A percentile compares a stretch with the other conserved stretches of the same genome.
Conservation (phyloP, 1,140 invertebrate genomes). For the Cardiocondyla obscurior region DNA sequence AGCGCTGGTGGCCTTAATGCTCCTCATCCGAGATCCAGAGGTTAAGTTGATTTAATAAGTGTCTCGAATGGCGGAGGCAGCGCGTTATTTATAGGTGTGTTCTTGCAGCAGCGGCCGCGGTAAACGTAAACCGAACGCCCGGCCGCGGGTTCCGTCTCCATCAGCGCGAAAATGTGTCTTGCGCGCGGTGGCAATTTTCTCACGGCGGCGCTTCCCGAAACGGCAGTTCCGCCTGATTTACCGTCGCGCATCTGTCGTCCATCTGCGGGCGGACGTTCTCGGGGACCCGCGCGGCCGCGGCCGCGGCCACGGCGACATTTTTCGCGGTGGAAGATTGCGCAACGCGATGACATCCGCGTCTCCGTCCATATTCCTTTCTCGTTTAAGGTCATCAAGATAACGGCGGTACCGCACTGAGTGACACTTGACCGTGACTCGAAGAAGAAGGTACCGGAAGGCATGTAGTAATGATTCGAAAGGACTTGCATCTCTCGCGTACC, state of each 20-base stretch:
- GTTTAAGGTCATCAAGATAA: slow-evolving; percentile 76
- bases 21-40: background rate
- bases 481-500: slow-evolving; percentile 10
- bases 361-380: slow-evolving; percentile 66
- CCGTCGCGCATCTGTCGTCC: slow-evolving; percentile 63
- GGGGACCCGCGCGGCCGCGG: slow-evolving; percentile 19
- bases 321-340: slow-evolving; percentile 63
- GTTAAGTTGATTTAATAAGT: slow-evolving; percentile 46
- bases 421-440: slow-evolving; percentile 65
- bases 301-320: slow-evolving; percentile 24
- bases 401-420: slow-evolving; percentile 66
- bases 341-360: slow-evolving; percentile 70
- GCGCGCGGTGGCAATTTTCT: slow-evolving; percentile 44
- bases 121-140: background rate
- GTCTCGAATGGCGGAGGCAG: background rate
- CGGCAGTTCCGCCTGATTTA: slow-evolving; percentile 51
- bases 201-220: slow-evolving; percentile 41
- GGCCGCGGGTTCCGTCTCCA: too few species aligned
- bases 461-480: slow-evolving; percentile 63
- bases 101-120: background rate
- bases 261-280: slow-evolving; percentile 45
- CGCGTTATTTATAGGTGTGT: background rate
- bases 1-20: slow-evolving; percentile 22
- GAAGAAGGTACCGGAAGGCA: slow-evolving; percentile 60
- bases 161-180: slow-evolving; percentile 34